Conservation (phyloP, 1,140 invertebrate genomes). For the Lasaia peninsularis region DNA sequence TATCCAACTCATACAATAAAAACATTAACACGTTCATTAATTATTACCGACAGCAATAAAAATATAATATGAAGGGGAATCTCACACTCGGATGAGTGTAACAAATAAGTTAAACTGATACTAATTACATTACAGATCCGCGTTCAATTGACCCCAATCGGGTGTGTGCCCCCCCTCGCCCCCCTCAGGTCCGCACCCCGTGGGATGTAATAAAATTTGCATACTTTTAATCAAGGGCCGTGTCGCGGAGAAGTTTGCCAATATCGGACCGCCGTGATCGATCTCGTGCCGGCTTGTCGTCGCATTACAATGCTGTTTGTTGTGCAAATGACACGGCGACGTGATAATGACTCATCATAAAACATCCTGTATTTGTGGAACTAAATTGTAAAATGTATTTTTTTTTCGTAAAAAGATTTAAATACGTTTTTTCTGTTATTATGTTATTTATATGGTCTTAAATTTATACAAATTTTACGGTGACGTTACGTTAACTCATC, state of each 20-base stretch:
- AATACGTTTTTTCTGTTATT: too few relatives aligned
- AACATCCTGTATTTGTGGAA: constrained; percentile 3
- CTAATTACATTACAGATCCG: constrained; percentile 51
- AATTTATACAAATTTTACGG: constrained; percentile 40
- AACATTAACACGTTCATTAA: too few relatives aligned
- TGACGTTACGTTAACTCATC: constrained; percentile 30
- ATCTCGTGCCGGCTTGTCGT: constrained; percentile 60
- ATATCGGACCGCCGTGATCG: constrained; percentile 73
- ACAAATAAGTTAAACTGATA: constrained; percentile 37
- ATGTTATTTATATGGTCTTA: too few relatives aligned
- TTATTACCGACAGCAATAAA: too few relatives aligned
- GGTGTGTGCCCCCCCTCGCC: constrained; percentile 45
- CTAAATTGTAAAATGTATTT: not conserved
- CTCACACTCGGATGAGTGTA: constrained; percentile 13
- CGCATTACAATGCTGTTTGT: constrained; percentile 60
- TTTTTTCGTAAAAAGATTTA: too few relatives aligned
- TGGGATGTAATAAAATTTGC: constrained; percentile 78
- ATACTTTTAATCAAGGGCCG: constrained; percentile 79
- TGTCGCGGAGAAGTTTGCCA: constrained; percentile 78
- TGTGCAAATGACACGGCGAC: constrained; percentile 36
- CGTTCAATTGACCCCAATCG: constrained; percentile 54
- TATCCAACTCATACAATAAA: too few relatives aligned
- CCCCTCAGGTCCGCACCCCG: constrained; percentile 49
- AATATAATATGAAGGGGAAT: not conserved
- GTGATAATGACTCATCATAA: constrained; percentile 35